phyloP scores from a whole-genome alignment of 2,888 invertebrate genomes.

The Eubasilissa splendida region DNA sequence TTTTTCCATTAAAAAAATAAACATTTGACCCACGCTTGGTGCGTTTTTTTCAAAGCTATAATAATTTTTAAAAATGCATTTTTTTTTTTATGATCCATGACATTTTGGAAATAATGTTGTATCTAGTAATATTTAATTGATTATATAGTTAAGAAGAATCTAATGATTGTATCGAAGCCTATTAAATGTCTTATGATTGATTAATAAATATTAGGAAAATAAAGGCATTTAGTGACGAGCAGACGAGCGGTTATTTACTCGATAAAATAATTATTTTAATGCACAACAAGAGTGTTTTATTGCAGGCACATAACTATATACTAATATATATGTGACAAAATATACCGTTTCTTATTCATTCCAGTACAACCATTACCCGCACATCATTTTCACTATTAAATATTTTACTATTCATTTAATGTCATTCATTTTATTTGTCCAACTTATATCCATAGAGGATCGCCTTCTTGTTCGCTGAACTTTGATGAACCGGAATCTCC shows the following conservation, averaged over 20 bases:
- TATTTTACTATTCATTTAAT: too few relatives aligned
- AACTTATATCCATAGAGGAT: too few relatives aligned
- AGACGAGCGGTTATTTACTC: conserved; percentile 37
- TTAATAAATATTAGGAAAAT: conserved; percentile 43
- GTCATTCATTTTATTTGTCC: too few relatives aligned
- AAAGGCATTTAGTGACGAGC: conserved; percentile 38
- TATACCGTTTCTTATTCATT: neutral
- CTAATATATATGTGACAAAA: conserved; percentile 47
- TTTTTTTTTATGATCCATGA: neutral
- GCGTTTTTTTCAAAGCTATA: neutral
- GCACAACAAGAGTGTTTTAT: conserved; percentile 52
- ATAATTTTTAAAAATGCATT: neutral
- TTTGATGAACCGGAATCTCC: too few relatives aligned
- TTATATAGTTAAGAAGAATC: neutral
- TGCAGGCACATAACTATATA: conserved; percentile 55
- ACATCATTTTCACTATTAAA: too few relatives aligned
- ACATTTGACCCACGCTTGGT: neutral
- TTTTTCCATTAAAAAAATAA: neutral
- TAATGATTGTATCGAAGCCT: conserved; percentile 53
- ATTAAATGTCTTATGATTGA: conserved; percentile 59
- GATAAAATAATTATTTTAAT: conserved; percentile 50
- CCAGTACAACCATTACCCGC: too few relatives aligned
- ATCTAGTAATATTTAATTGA: neutral
- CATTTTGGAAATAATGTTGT: neutral
- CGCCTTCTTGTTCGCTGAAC: too few relatives aligned